Evolutionary conservation across 2,113 vertebrate genomes (phyloP).

Genomic region (Cervus canadensis): DNA sequence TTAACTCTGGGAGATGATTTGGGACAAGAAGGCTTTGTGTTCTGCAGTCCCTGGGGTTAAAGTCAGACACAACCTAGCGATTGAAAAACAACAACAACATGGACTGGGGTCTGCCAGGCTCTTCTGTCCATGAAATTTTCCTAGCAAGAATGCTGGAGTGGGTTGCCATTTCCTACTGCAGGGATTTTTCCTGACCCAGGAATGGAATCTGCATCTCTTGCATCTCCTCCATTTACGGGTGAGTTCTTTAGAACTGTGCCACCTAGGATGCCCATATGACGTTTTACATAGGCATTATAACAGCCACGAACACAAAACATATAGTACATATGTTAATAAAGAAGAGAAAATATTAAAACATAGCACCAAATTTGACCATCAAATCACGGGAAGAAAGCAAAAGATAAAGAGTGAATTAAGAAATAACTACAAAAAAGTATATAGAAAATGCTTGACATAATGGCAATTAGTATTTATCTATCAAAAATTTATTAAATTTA

Average conservation of each 20-base stretch:
- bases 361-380: not conserved
- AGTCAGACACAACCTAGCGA: not conserved
- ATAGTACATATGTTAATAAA: not conserved
- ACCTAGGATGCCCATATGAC: not conserved
- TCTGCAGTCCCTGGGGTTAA: not conserved
- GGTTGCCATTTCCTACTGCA: not conserved
- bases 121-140: not conserved
- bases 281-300: not conserved
- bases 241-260: not conserved
- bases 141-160: not conserved
- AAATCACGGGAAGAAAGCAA: not conserved
- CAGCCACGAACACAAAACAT: not conserved
- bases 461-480: not conserved
- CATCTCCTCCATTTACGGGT: accelerated
- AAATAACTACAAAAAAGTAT: not conserved
- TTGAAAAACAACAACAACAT: not conserved
- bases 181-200: not conserved
- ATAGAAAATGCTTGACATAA: not conserved
- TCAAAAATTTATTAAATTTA: not conserved
- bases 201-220: not conserved
- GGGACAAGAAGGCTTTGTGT: not conserved
- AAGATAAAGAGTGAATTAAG: not conserved
- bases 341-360: not conserved
- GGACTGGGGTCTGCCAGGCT: not conserved
- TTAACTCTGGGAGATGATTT: not conserved